Conservation (phyloP, 2,113 vertebrate genomes). For the Shinisaurus crocodilurus region DNA sequence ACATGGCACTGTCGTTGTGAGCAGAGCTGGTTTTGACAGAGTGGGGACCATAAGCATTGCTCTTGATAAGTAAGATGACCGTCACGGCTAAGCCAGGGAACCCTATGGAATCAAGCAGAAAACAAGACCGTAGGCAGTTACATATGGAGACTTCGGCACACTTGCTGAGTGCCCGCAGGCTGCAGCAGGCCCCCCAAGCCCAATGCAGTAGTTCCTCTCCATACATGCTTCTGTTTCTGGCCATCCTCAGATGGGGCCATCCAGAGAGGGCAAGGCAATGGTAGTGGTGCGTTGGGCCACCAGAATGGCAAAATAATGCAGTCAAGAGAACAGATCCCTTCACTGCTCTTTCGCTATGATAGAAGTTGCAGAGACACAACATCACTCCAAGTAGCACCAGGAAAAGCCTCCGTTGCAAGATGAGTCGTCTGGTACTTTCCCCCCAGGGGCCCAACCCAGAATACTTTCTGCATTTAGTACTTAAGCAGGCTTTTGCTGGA, state of each 20-base stretch:
- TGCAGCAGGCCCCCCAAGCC: background rate
- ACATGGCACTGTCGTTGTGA: slow-evolving; percentile 54
- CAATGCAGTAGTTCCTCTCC: no score
- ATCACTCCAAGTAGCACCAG: background rate
- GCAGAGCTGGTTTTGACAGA: rapidly evolving
- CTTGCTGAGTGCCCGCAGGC: background rate
- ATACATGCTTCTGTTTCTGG: background rate
- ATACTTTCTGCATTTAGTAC: no score
- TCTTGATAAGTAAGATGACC: slow-evolving; percentile 8
- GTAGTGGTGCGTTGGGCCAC: no score
- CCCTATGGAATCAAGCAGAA: slow-evolving; percentile 38
- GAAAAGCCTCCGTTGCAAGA: no score
- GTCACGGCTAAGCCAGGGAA: slow-evolving; percentile 56
- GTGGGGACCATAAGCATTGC: slow-evolving; percentile 3
- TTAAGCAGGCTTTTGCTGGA: no score
- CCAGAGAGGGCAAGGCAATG: background rate
- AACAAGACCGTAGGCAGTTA: background rate
- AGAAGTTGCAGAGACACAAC: background rate
- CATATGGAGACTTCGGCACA: no score
- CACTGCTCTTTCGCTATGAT: background rate
- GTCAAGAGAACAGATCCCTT: background rate
- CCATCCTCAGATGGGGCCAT: no score
- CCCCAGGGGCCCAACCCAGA: no score
- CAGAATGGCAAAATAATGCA: background rate
- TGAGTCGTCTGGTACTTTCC: no score